phyloP scores from a whole-genome alignment of 53 echinoderm and acorn worm genomes.

The Arbacia lixula region DNA sequence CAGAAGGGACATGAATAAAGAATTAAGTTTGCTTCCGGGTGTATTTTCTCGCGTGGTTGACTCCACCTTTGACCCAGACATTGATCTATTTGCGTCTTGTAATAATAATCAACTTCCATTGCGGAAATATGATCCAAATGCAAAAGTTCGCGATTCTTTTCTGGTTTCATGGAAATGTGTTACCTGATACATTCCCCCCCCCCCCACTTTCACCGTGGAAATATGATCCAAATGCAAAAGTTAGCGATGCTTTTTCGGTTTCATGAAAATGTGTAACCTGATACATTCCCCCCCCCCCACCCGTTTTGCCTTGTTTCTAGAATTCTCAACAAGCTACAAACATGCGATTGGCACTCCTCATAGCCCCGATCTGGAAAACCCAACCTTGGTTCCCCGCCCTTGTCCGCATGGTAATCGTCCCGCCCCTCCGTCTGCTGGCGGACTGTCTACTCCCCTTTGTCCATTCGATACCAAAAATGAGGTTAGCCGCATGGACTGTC shows the following conservation, averaged over 20 bases:
- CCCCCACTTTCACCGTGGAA: constrained; percentile 35
- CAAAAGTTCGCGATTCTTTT: constrained; percentile 32
- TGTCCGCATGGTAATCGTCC: constrained; percentile 20
- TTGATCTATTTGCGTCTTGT: constrained; percentile 52
- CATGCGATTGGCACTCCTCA: constrained; percentile 8
- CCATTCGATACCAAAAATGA: constrained; percentile 21
- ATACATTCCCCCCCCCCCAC: constrained; percentile 3
- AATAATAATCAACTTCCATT: constrained; percentile 31
- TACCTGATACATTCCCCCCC: constrained; percentile 17
- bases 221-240: constrained; percentile 15
- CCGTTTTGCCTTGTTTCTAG: not conserved
- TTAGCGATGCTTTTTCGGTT: constrained; percentile 43
- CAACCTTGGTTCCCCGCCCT: constrained; percentile 61
- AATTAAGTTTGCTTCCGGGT: constrained; percentile 19
- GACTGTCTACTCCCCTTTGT: constrained; percentile 6
- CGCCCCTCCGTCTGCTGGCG: constrained; percentile 49
- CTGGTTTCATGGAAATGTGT: constrained; percentile 19
- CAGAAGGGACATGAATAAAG: constrained; percentile 49
- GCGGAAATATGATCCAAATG: constrained; percentile 34
- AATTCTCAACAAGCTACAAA: constrained; percentile 16
- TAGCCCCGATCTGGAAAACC: constrained; percentile 56
- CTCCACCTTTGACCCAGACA: constrained; percentile 28
- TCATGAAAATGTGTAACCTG: constrained; percentile 16
- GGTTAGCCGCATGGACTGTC: constrained; percentile 55
- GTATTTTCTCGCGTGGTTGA: constrained; percentile 38